Conservation (phyloP, 2,888 invertebrate genomes). For the Yponomeuta malinellus region DNA sequence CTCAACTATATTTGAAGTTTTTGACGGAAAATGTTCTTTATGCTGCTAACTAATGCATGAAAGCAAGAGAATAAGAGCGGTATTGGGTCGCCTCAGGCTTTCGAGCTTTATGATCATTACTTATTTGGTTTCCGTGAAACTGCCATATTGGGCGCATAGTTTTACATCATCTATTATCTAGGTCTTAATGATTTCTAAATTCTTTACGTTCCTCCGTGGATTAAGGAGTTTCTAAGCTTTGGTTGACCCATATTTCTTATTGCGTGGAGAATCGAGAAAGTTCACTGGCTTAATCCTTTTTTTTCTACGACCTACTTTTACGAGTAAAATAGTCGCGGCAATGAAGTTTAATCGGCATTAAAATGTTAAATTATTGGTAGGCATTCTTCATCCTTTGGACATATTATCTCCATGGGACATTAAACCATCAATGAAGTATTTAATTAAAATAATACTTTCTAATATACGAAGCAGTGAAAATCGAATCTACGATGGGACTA, state of each 20-base stretch:
- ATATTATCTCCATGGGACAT: not conserved
- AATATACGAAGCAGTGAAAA: not conserved
- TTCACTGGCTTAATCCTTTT: not conserved
- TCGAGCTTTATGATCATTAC: conserved; percentile 17
- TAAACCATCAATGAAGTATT: not conserved
- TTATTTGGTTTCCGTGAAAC: conserved; percentile 19
- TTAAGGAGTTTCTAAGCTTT: conserved; percentile 6
- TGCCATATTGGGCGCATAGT: conserved; percentile 14
- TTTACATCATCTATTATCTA: not conserved
- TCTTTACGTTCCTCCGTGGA: not conserved
- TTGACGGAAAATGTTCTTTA: not conserved
- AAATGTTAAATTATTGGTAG: not conserved
- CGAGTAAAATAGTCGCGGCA: not conserved
- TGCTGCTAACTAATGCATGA: not conserved
- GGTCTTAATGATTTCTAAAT: conserved; percentile 8
- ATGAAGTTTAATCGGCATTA: not conserved
- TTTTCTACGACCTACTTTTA: not conserved
- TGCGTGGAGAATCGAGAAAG: conserved; percentile 4
- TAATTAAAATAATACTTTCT: not conserved
- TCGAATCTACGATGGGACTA: not conserved
- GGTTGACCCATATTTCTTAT: not conserved
- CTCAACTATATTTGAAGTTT: too few relatives aligned
- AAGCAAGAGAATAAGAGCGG: not conserved
- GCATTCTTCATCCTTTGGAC: not conserved
- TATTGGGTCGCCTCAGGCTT: conserved; percentile 15